A percentile compares a stretch with the other conserved stretches of the same genome.
phyloP scores from a whole-genome alignment of 2,888 invertebrate genomes.

The Micropterix aruncella region DNA sequence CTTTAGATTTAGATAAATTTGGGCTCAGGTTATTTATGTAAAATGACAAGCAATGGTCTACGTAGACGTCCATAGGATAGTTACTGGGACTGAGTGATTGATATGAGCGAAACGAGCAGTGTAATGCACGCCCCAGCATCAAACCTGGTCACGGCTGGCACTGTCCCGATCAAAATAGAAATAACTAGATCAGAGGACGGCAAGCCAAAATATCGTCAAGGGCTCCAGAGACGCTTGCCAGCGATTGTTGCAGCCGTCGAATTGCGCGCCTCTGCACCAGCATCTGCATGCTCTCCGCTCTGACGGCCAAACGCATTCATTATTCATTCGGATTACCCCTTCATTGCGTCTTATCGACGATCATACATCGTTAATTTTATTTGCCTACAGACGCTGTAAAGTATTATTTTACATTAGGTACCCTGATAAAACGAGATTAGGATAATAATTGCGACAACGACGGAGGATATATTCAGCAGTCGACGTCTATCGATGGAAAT shows the following conservation, averaged over 20 bases:
- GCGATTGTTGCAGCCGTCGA: background rate
- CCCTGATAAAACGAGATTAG: too few species aligned
- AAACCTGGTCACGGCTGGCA: background rate
- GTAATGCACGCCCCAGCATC: too few species aligned
- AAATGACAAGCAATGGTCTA: too few species aligned
- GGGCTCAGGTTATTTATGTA: too few species aligned
- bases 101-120: background rate
- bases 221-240: background rate
- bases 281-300: too few species aligned
- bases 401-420: too few species aligned
- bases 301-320: background rate
- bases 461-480: too few species aligned
- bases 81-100: background rate
- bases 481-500: too few species aligned
- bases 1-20: too few species aligned
- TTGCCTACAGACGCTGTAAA: too few species aligned
- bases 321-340: too few species aligned
- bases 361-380: background rate
- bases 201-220: background rate
- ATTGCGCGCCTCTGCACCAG: background rate
- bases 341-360: background rate
- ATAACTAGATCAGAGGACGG: background rate
- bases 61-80: background rate
- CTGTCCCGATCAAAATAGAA: background rate
- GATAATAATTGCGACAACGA: too few species aligned